Conservation (phyloP, 37 sponge, comb jelly and placozoan genomes). For the Agelas oroides region DNA sequence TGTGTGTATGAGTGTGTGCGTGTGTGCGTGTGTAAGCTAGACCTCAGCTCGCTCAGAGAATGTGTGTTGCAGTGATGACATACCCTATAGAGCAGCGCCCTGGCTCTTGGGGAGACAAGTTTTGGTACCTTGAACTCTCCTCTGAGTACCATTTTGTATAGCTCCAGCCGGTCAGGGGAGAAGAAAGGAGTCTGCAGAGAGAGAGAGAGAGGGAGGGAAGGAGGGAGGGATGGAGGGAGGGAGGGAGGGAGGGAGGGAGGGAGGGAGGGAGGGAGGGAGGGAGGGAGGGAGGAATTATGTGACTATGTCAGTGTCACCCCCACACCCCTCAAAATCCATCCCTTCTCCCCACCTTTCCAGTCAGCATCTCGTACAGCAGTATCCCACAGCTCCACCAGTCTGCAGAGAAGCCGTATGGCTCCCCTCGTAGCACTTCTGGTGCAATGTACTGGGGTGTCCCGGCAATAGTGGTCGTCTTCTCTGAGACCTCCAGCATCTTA, state of each 20-base stretch:
- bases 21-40: too few relatives aligned
- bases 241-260: slow-evolving; percentile 18
- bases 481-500: slow-evolving; percentile 56
- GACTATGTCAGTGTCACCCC: not conserved
- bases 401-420: slow-evolving; percentile 79
- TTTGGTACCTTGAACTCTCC: slow-evolving; percentile 42
- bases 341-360: slow-evolving; percentile 62
- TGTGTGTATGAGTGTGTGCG: not conserved
- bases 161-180: slow-evolving; percentile 68
- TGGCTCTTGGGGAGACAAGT: slow-evolving; percentile 63
- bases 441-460: slow-evolving; percentile 92
- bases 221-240: too few relatives aligned
- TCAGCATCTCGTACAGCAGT: slow-evolving; percentile 79
- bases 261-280: not conserved
- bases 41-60: too few relatives aligned
- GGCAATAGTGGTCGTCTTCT: slow-evolving; percentile 74
- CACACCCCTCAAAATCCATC: not conserved
- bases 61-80: too few relatives aligned
- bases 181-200: slow-evolving; percentile 60
- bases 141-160: slow-evolving; percentile 65
- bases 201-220: too few relatives aligned
- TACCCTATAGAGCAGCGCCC: slow-evolving; percentile 60
- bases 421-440: slow-evolving; percentile 86
- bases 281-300: not conserved
- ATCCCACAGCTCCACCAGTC: slow-evolving; percentile 93